Base-by-base conservation (phyloP, 2,797 vertebrate genomes). In the Myotis vivesi region DNA sequence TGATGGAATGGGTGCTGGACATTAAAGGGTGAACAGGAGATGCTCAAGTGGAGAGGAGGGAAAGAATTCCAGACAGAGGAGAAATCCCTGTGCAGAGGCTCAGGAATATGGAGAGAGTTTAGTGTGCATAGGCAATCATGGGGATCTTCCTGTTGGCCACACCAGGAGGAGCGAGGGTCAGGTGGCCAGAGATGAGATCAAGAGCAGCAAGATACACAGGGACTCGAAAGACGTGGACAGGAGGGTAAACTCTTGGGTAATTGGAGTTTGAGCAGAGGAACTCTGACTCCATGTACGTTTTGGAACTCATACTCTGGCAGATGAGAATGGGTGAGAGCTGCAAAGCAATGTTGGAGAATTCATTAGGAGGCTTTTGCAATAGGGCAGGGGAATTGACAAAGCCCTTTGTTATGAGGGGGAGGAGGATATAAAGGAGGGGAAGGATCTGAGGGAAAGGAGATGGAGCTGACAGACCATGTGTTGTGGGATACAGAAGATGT, bases 401-500 rank as follows among this genome's bases (percentile, higher is more conserved):
- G 13, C 25, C n/a, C 36, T 4, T 49, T 20, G 19, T 49, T 90
- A 46, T 22, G 59, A 87, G 23, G 36, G 25, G 25, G 9, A 44
- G 49, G 36, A 30, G 9, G 9, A 57, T 68, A 15, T 0, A 71
- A 25, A 66, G 25, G 38, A 79, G 76, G 87, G 38, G n/a, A 85
- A 84, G 15, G 16, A 9, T n/a, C 57, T 8, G 3, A 68, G 33
- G 81, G 19, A 51, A 82, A 83, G 36, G 25, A 87, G 20, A 19
- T 33, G 38, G 36, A 8, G 0, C 22, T 55, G 28, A 38, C 5
- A 49, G 20, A 22, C 9, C 0, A 0, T n/a, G 36, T 66, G 7
- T 13, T 12, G 9, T 38, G n/a, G 51, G 8, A 44, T 23, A 36
- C 33, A 36, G 33, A 55, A 49, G 69, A 57, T 38, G 22, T 64